A percentile compares a stretch with the other conserved stretches of the same genome.
These are phyloP conservation scores for Indicator indicator DNA, from an alignment of 2,113 vertebrate species.

Conservation along the genomic window DNA sequence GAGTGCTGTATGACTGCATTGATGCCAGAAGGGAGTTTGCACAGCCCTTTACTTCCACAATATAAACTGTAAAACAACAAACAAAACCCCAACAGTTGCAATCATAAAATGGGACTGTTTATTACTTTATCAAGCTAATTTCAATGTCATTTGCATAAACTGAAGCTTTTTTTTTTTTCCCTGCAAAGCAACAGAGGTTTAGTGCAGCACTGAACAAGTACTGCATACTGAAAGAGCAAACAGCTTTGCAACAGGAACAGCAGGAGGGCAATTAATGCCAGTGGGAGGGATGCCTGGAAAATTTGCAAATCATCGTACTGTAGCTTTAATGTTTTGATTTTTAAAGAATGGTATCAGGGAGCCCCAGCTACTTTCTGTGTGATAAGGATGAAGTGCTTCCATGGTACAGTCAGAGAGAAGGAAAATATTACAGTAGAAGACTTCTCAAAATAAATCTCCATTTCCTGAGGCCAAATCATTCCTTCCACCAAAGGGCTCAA, in stretches of 20 bases:
- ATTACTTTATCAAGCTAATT: conserved; percentile 36
- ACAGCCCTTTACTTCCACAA: neutral
- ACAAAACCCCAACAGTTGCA: neutral
- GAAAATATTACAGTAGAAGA: neutral
- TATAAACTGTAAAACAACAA: conserved; percentile 16
- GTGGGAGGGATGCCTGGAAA: neutral
- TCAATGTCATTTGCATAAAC: neutral
- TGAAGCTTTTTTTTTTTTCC: conserved; percentile 17
- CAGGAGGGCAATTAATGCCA: neutral
- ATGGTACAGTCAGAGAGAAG: neutral
- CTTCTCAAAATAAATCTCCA: neutral
- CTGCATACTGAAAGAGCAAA: neutral
- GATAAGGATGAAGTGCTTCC: neutral
- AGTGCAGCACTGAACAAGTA: neutral
- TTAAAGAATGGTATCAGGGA: neutral
- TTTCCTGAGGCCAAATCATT: neutral
- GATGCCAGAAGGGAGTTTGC: neutral
- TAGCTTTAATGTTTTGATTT: conserved; percentile 40
- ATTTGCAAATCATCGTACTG: neutral
- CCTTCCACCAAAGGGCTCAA: neutral
- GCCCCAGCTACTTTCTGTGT: neutral
- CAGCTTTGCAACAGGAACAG: conserved; percentile 2
- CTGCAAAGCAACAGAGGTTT: conserved; percentile 4
- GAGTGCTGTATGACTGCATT: neutral
- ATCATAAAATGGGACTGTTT: neutral